A percentile compares a stretch with the other conserved stretches of the same genome.
phyloP scores from a whole-genome alignment of 2,888 invertebrate genomes.

The Sclerodermus sp. region DNA sequence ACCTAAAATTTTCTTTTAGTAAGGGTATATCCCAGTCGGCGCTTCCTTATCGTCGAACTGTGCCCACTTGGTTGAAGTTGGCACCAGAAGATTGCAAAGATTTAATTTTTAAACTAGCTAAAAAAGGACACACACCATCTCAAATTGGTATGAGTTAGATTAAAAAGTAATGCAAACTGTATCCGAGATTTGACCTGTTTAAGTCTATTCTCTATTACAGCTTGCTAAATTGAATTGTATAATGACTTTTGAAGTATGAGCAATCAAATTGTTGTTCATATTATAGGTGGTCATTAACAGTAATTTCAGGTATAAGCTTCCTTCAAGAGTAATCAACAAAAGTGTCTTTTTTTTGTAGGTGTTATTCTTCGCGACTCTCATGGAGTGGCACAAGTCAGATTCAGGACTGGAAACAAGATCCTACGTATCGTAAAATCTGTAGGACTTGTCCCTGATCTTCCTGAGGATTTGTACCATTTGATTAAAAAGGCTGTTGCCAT shows the following conservation, averaged over 20 bases:
- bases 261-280: background rate
- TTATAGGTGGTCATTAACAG: no score
- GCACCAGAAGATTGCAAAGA: slow-evolving; percentile 98
- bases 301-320: no score
- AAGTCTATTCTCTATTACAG: no score
- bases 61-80: slow-evolving; percentile 98
- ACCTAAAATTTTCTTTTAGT: no score
- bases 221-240: slow-evolving; percentile 69
- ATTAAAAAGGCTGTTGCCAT: slow-evolving; percentile 99
- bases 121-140: slow-evolving; percentile 98
- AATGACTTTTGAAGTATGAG: background rate
- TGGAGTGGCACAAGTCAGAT: slow-evolving; percentile 99
- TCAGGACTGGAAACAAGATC: slow-evolving; percentile 98
- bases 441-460: slow-evolving; percentile 96
- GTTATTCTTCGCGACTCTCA: no score
- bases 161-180: no score
- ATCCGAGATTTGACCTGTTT: no score
- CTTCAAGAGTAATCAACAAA: no score
- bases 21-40: slow-evolving; percentile 99
- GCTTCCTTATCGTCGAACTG: slow-evolving; percentile 95
- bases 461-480: slow-evolving; percentile 97
- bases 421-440: slow-evolving; percentile 97
- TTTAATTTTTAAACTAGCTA: slow-evolving; percentile 95
- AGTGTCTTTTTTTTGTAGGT: no score
- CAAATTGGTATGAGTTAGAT: no score